A percentile compares a stretch with the other conserved stretches of the same genome.
phyloP scores from a whole-genome alignment of 2,888 invertebrate genomes.

The Scaptomyza tumidula region DNA sequence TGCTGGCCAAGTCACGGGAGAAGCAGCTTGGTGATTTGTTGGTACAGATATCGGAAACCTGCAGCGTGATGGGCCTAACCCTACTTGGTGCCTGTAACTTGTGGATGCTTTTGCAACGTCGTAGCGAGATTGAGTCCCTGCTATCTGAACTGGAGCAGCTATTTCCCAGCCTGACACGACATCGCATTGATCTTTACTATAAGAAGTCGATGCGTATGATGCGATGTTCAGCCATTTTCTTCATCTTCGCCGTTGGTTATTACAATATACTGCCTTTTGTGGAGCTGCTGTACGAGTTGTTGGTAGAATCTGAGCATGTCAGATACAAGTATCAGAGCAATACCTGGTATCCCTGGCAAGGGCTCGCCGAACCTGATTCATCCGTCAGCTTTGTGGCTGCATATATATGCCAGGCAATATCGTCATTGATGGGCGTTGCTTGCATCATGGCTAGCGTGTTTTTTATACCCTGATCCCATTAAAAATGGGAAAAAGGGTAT shows the following conservation, averaged over 20 bases:
- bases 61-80: conserved; percentile 65
- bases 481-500: no score
- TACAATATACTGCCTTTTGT: conserved; percentile 74
- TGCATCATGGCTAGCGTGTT: conserved; percentile 71
- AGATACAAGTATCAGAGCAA: conserved; percentile 72
- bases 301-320: conserved; percentile 35
- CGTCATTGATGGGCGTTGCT: conserved; percentile 62
- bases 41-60: conserved; percentile 57
- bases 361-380: conserved; percentile 38
- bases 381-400: conserved; percentile 39
- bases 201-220: conserved; percentile 55
- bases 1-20: conserved; percentile 21
- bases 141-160: conserved; percentile 48
- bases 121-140: conserved; percentile 56
- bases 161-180: not conserved
- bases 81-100: conserved; percentile 68
- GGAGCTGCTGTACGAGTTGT: conserved; percentile 59
- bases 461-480: no score
- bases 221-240: conserved; percentile 59
- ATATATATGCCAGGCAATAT: conserved; percentile 65
- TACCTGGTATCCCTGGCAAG: conserved; percentile 82
- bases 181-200: conserved; percentile 58
- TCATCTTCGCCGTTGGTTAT: conserved; percentile 56
- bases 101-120: conserved; percentile 58
- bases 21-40: conserved; percentile 37